These are phyloP conservation scores for Exephanes ischioxanthus DNA, from an alignment of 2,888 invertebrate species.

Conservation along the genomic window DNA sequence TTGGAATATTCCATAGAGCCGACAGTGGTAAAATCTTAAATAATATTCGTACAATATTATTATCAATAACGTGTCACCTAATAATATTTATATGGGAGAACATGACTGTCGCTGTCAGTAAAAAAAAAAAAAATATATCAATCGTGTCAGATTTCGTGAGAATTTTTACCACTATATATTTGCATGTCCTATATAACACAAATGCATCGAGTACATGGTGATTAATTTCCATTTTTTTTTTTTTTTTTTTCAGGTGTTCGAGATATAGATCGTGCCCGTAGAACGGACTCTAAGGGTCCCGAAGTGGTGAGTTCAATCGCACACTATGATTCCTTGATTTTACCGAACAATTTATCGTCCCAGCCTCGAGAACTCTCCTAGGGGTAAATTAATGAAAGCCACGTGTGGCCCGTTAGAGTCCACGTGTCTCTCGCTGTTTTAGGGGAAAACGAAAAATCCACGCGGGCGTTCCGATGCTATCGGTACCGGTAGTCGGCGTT, in stretches of 20 bases:
- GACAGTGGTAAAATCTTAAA: no score
- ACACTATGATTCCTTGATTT: not conserved
- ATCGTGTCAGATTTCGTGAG: no score
- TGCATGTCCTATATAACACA: not conserved
- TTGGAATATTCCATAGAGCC: no score
- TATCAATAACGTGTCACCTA: no score
- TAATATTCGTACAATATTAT: no score
- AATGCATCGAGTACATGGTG: not conserved
- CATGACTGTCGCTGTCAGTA: no score
- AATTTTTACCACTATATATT: not conserved
- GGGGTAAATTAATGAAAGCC: slow-evolving; percentile 12
- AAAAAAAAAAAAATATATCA: no score
- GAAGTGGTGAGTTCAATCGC: not conserved
- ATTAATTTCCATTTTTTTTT: not conserved
- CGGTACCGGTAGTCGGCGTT: slow-evolving; percentile 54
- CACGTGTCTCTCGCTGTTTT: slow-evolving; percentile 25
- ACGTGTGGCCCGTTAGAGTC: slow-evolving; percentile 6
- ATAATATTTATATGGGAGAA: no score
- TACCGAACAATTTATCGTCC: not conserved
- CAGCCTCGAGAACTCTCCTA: not conserved
- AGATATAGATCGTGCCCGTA: not conserved
- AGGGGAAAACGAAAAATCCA: slow-evolving; percentile 42
- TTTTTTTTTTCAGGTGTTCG: not conserved
- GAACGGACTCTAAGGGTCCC: not conserved
- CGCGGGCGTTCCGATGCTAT: slow-evolving; percentile 62